These are phyloP conservation scores for Philereme vetulata DNA, from an alignment of 2,888 invertebrate genomes.

Conservation along the genomic window DNA sequence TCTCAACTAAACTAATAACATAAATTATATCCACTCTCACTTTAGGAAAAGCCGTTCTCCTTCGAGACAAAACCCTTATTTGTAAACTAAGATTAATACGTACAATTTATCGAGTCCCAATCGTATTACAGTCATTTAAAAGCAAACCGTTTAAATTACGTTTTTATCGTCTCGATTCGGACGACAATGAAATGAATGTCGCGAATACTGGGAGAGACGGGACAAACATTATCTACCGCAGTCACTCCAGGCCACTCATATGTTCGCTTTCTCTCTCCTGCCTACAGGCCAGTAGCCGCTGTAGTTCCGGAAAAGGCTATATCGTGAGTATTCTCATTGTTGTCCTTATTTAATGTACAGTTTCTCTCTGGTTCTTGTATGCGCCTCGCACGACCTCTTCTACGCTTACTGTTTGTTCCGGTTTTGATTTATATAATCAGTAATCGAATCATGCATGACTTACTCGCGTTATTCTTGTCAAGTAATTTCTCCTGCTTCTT, in stretches of 20 bases:
- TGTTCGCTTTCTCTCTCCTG: constrained; percentile 84
- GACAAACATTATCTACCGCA: constrained; percentile 66
- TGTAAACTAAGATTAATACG: constrained; percentile 14
- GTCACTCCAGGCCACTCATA: constrained; percentile 78
- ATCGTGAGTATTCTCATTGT: constrained; percentile 91
- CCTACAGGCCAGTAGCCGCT: constrained; percentile 94
- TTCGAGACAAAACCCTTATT: constrained; percentile 10
- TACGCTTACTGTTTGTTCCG: constrained; percentile 46
- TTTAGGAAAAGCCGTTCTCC: constrained; percentile 15
- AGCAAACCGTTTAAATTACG: constrained; percentile 33
- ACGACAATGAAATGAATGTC: constrained; percentile 32
- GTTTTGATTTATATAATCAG: constrained; percentile 39
- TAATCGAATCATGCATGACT: constrained; percentile 39
- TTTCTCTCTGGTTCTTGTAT: constrained; percentile 52
- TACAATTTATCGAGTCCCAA: constrained; percentile 2
- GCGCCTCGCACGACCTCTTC: constrained; percentile 50
- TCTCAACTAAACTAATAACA: constrained; percentile 13
- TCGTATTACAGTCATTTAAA: constrained; percentile 26
- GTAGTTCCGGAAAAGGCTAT: constrained; percentile 97
- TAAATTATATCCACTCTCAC: constrained; percentile 10
- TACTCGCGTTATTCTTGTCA: constrained; percentile 28
- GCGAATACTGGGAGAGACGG: constrained; percentile 65
- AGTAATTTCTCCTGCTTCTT: constrained; percentile 26
- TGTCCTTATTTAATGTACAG: constrained; percentile 65
- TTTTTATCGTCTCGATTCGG: constrained; percentile 33